Conservation (phyloP, 2,113 vertebrate genomes). For the Pachypanchax playfairii region DNA sequence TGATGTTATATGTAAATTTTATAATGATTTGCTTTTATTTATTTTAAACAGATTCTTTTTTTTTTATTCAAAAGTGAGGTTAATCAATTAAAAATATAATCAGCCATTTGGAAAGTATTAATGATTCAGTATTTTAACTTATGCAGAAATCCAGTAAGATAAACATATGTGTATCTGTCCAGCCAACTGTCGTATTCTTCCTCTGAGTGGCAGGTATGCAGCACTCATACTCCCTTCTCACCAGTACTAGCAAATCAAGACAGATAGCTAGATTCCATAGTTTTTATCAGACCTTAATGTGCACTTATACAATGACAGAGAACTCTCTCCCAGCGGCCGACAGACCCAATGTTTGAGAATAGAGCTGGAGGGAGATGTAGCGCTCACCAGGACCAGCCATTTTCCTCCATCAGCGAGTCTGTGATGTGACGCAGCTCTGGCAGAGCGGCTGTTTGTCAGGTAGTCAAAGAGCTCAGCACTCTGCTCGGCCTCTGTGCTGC, state of each 20-base stretch:
- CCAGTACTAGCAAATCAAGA: conserved; percentile 68
- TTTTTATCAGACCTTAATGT: conserved; percentile 72
- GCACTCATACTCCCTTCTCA: conserved; percentile 32
- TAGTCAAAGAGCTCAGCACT: conserved; percentile 35
- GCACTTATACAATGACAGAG: conserved; percentile 69
- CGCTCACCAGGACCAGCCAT: conserved; percentile 36
- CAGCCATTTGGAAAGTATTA: neutral
- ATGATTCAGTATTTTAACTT: neutral
- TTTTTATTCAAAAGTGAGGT: too few species aligned
- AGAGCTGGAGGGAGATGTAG: conserved; percentile 55
- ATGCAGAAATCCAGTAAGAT: neutral
- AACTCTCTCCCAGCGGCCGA: conserved; percentile 48
- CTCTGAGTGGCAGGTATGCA: conserved; percentile 74
- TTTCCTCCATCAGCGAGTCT: conserved; percentile 54
- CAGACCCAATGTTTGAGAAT: conserved; percentile 56
- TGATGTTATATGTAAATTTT: too few species aligned
- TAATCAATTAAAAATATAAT: neutral
- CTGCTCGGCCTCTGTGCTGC: conserved; percentile 35
- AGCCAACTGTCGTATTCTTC: conserved; percentile 67
- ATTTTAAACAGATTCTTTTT: too few species aligned
- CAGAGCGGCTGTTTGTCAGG: conserved; percentile 44
- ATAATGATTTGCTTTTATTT: too few species aligned
- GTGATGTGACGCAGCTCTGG: conserved; percentile 58
- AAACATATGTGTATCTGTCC: neutral
- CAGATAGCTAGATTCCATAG: conserved; percentile 59